These are phyloP conservation scores for Pycnomerus fuliginosus DNA, from an alignment of 2,888 invertebrate genomes.

Conservation along the genomic window DNA sequence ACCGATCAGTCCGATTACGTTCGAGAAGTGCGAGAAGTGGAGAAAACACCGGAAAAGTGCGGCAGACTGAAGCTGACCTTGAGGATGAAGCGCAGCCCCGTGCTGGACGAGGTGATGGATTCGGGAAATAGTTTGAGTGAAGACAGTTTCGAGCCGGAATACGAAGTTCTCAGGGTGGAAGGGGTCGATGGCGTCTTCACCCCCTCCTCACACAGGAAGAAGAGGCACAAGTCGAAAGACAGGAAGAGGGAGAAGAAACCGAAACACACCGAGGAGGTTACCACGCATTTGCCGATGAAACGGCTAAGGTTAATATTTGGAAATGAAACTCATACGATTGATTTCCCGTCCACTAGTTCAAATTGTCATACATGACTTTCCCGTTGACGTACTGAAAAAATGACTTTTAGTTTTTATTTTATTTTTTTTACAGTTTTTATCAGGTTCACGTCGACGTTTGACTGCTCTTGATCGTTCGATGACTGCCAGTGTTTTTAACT, in stretches of 20 bases:
- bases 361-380: too few species aligned
- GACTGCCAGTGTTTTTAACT: too few species aligned
- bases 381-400: too few species aligned
- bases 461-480: too few species aligned
- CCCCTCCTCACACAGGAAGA: constrained; percentile 61
- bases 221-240: constrained; percentile 61
- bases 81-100: constrained; percentile 84
- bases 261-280: constrained; percentile 32
- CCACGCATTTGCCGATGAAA: constrained; percentile 63
- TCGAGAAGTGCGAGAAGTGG: constrained; percentile 12
- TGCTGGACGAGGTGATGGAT: constrained; percentile 81
- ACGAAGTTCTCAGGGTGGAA: constrained; percentile 81
- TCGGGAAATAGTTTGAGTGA: constrained; percentile 71
- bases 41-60: constrained; percentile 42
- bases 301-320: constrained; percentile 84
- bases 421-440: too few species aligned
- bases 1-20: not conserved
- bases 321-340: constrained; percentile 85
- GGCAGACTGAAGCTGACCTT: constrained; percentile 72
- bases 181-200: constrained; percentile 58
- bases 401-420: too few species aligned
- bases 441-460: too few species aligned
- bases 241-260: constrained; percentile 46
- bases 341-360: constrained; percentile 75
- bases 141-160: constrained; percentile 70